Evolutionary conservation across 2,113 vertebrate genomes (phyloP), one percentile per base, ranked within the genome.

Genomic region (Podarcis muralis): DNA sequence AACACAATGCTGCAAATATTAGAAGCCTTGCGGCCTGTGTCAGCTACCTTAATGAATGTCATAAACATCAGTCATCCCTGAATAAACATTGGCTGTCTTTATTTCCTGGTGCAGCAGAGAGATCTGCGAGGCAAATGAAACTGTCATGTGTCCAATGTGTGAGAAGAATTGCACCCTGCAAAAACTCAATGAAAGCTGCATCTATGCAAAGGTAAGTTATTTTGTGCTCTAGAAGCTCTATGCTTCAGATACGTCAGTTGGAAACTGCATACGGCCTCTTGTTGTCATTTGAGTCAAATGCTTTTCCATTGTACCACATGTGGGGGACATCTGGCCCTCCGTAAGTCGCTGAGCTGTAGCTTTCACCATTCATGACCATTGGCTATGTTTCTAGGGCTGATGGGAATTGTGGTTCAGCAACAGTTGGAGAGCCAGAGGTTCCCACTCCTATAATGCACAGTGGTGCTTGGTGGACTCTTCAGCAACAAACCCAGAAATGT

Each of bases 61-160:
- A 30, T 23, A 35, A 84, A 84, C 81, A 62, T 48, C 0, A 25
- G 65, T 81, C 2, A 18, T 65, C 13, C 83, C 88, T 91, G 90
- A 85, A 6, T 91, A 89, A 94, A 43, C 16, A 76, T 90, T 88
- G 78, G 1, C 81, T 94, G 89, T 92, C 62, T 74, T 90, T 0
- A 92, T 74, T 96, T 4, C 1, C 84, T 88, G 20, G 48, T 84
- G 20, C 92, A 99, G 99, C 96, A 98, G 97, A 96, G 99, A 99
- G 96, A 99, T 99, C 94, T 99, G 99, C 85, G 98, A 99, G 89
- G 98, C 98, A 86, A 98, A 98, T 78, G 98, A 97, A 32, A 99
- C 98, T 88, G 96, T 98, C 92, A 99, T 99, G 99, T 99, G 99
- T 93, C 98, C 98, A 1, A 98, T 99, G 96, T 99, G 99, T 94